Evolutionary conservation across 2,797 vertebrate species (phyloP), one percentile per base, ranked within the genome.

Genomic region (Coregonus suidteri): DNA sequence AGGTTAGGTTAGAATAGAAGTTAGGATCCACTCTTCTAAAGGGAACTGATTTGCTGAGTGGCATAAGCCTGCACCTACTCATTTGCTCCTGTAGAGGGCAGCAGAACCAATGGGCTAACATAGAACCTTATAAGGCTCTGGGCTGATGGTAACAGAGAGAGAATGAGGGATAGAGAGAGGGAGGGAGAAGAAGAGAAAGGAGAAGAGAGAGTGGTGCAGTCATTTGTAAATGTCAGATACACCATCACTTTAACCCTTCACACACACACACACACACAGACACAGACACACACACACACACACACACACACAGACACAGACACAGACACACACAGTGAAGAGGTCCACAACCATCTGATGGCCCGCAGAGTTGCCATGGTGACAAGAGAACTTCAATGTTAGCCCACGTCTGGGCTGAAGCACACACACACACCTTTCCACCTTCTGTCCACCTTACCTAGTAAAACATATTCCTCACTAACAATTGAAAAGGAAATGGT

Each of bases 241-340:
- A 68, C 15, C 66, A 35, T 31, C 15, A 37, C 11, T 25, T 34
- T 34, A 68, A 68, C 30, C 66, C 20, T 15, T 30, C 65, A 30
- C n/a, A 31, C 11, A 30, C 62, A 30, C n/a, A 31, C 64, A 31
- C 0, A 11, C 64, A 65, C 0, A 20, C 64, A 65, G 9, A 65
- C 64, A 67, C 65, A 67, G 13, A 65, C 64, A 67, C 65, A 67
- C 65, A 66, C 18, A n/a, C 59, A 64, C 15, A 18, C 59, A 64
- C 15, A 18, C 59, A 64, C 59, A 64, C 59, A 65, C 18, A 65
- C 62, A 65, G 20, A 20, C 62, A 65, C 62, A 65, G 20, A 20
- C 64, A 31, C 9, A 31, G 30, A 66, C 64, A 31, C 66, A 67
- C 66, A 68, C 31, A 68, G 4, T 56, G 53, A 16, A 56, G 53